Conservation (phyloP, 92 coral and sea anemone genomes). For the Porites divaricata region DNA sequence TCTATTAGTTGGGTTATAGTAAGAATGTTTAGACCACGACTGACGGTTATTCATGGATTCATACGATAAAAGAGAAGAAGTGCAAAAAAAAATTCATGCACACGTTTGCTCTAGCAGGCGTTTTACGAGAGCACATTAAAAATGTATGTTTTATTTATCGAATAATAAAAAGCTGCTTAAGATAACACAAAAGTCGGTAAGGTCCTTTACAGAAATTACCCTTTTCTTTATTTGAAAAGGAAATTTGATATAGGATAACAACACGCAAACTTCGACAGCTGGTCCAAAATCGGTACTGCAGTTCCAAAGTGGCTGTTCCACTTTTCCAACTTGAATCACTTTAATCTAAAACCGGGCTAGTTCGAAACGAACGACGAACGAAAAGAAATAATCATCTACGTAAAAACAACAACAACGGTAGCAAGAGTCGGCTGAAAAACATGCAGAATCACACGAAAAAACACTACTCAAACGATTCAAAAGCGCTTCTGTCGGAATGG, state of each 20-base stretch:
- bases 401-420: no score
- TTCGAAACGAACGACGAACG: no score
- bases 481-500: no score
- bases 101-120: neutral
- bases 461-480: no score
- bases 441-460: no score
- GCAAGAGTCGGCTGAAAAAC: no score
- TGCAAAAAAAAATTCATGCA: no score
- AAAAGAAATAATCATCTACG: no score
- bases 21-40: no score
- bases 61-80: no score
- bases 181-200: neutral
- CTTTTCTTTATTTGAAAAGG: neutral
- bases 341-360: neutral
- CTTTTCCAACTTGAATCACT: neutral
- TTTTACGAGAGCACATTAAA: neutral
- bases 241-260: constrained; percentile 2
- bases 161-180: neutral
- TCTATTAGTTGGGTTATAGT: no score
- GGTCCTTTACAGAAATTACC: neutral
- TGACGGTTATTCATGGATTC: no score
- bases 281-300: neutral
- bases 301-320: neutral
- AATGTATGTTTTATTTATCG: neutral
- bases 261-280: neutral